Evolutionary conservation across 2,888 invertebrate species (phyloP).

Genomic region (Eilema griseolum): DNA sequence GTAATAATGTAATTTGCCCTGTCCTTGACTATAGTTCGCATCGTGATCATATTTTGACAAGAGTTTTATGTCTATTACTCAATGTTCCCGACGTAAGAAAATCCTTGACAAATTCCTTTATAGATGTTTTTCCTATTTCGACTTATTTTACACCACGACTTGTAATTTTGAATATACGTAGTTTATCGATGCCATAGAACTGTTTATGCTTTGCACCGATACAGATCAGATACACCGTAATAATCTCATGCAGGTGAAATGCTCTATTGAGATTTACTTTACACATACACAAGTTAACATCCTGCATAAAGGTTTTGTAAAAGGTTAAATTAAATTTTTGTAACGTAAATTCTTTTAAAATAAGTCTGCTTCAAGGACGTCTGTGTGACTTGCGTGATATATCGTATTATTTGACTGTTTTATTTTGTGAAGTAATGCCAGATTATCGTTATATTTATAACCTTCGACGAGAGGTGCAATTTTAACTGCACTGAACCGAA

Average conservation of each 20-base stretch:
- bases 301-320: neutral
- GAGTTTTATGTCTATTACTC: neutral
- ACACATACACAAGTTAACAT: neutral
- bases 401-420: slow-evolving; percentile 24
- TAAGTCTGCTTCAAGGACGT: too few species aligned
- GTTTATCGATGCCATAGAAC: neutral
- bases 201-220: neutral
- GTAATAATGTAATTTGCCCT: neutral
- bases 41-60: neutral
- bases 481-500: neutral
- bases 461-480: slow-evolving; percentile 15
- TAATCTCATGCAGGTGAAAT: neutral
- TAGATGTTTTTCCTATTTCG: neutral
- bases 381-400: neutral
- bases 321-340: neutral
- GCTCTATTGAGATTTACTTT: neutral
- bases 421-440: slow-evolving; percentile 26
- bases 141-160: neutral
- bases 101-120: neutral
- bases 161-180: neutral
- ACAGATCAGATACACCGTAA: neutral
- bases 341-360: neutral
- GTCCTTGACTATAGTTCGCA: neutral
- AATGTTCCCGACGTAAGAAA: neutral
- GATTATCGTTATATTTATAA: slow-evolving; percentile 23